Evolutionary conservation across 1,140 invertebrate species (phyloP).

Genomic region (Whitmania pigra): DNA sequence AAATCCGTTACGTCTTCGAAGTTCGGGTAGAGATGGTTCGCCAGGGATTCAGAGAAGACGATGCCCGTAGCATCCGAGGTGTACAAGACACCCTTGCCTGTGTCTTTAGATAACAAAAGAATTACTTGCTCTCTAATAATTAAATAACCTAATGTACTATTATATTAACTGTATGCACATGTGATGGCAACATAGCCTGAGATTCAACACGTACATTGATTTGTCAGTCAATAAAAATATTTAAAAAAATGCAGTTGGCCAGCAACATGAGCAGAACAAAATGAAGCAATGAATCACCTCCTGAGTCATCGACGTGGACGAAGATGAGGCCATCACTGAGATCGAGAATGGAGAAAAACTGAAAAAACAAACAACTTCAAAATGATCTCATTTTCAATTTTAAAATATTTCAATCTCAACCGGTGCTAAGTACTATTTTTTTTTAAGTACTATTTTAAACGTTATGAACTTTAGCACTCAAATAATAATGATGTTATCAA

Average conservation of each 20-base stretch:
- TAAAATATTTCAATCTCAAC: not conserved
- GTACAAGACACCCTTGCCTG: conserved; percentile 39
- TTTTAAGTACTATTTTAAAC: not conserved
- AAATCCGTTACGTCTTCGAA: conserved; percentile 39
- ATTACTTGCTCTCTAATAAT: not conserved
- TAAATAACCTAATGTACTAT: not conserved
- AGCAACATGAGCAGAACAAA: not conserved
- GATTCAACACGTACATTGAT: not conserved
- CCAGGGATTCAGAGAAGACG: conserved; percentile 37
- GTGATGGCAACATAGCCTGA: not conserved
- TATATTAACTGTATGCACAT: not conserved
- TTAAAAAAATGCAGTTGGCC: not conserved
- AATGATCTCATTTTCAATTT: not conserved
- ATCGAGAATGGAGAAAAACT: conserved; percentile 41
- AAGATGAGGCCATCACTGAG: conserved; percentile 37
- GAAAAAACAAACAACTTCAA: conserved; percentile 24
- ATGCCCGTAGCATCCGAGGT: conserved; percentile 37
- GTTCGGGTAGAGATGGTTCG: conserved; percentile 39
- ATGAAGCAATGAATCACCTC: conserved; percentile 31
- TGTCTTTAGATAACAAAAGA: conserved; percentile 29
- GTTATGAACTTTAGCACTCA: no score
- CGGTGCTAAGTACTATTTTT: not conserved
- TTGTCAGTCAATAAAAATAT: not conserved
- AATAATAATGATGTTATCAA: not conserved
- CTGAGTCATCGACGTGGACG: conserved; percentile 40